These are phyloP conservation scores for Hemibagrus guttatus DNA, from an alignment of 2,797 vertebrate species.

Conservation along the genomic window DNA sequence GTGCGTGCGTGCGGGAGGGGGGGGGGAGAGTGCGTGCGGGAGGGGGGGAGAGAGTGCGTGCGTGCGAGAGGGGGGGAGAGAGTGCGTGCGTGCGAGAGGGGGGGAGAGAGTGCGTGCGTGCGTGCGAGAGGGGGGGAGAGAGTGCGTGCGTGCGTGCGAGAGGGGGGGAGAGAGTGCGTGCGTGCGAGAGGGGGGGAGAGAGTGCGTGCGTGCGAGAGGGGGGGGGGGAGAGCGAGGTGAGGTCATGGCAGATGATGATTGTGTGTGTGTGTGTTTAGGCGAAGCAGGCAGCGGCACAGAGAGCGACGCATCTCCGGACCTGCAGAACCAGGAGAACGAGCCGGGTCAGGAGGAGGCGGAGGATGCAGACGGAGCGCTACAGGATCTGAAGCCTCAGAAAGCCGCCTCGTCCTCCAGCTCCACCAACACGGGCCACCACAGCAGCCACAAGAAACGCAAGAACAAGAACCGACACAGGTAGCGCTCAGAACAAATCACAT, in stretches of 20 bases:
- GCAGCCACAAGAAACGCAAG: slow-evolving; percentile 97
- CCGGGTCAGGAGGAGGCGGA: slow-evolving; percentile 93
- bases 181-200: background rate
- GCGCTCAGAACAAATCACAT: background rate
- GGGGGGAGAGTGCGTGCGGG: background rate
- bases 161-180: background rate
- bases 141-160: background rate
- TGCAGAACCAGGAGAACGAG: slow-evolving; percentile 98
- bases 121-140: background rate
- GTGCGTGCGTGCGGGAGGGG: background rate
- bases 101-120: background rate
- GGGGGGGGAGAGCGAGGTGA: no score
- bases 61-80: background rate
- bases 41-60: background rate
- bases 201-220: rapidly evolving
- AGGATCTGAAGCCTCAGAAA: slow-evolving; percentile 96
- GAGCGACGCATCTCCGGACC: slow-evolving; percentile 94
- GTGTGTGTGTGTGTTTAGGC: slow-evolving; percentile 67
- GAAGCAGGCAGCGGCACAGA: slow-evolving; percentile 96
- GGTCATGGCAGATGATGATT: no score
- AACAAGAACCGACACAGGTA: slow-evolving; percentile 99
- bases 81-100: no score
- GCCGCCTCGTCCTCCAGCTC: slow-evolving; percentile 89
- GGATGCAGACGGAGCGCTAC: slow-evolving; percentile 89
- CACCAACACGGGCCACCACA: slow-evolving; percentile 90